Evolutionary conservation across 1,140 invertebrate genomes (phyloP), one percentile per base, ranked within the genome.

Genomic region (Drusus annulatus): DNA sequence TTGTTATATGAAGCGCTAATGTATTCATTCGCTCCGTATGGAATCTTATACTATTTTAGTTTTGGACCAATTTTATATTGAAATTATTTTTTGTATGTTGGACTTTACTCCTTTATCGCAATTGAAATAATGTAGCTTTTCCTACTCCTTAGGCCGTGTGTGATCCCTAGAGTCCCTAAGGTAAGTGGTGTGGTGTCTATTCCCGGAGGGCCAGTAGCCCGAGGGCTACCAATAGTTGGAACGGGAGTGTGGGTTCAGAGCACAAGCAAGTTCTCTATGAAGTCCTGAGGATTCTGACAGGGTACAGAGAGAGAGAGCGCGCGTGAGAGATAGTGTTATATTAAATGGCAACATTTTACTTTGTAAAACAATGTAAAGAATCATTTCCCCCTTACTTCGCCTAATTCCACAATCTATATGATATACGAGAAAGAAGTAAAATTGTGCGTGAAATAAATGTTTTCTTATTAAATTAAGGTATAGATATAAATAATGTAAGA

Each of bases 361-460:
- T 68, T 65, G 65, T 58, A 78, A 78, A 68, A 78, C 19, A 28
- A 77, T 65, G 23, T 50, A 36, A 60, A 65, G 62, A 79, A 71
- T 65, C 36, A 36, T 71, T 71, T 79, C 51, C 60, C 77, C 45
- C 62, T 77, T 58, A 65, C 76, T 71, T 23, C n/a, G 50, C 73
- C 77, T 71, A 28, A 68, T 79, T 69, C 52, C 77, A 50, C 50
- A 17, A 45, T 63, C 58, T 68, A n/a, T 63, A 76, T 50, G 50
- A 68, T 68, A 52, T 71, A 54, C 77, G 31, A 56, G 77, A 65
- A 69, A 50, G 4, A 63, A 63, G 78, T 63, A 16, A 79, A 74
- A 74, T 74, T 79, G 69, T 74, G 68, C 68, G 78, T 79, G 78
- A 79, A 73, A 25, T 79, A 74, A 79, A 79, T 79, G 78, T 79